These are phyloP conservation scores for Neofelis nebulosa DNA, from an alignment of 2,113 vertebrate genomes.

Conservation along the genomic window DNA sequence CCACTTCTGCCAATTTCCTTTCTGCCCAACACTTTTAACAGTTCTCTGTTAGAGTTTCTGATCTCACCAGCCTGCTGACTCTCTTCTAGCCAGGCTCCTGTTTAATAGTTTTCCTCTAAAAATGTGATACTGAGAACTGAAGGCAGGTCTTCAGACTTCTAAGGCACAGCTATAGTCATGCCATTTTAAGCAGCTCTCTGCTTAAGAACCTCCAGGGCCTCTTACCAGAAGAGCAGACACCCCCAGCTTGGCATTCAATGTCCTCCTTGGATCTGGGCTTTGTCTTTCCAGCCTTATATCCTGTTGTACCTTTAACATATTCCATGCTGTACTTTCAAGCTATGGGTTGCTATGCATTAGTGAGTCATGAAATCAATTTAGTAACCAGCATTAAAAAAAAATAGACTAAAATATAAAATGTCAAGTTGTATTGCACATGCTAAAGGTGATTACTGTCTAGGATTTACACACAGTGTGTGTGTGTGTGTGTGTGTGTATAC, in stretches of 20 bases:
- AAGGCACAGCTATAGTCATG: neutral
- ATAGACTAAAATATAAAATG: neutral
- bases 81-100: neutral
- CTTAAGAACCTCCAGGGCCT: neutral
- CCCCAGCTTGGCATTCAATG: neutral
- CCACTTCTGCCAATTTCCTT: neutral
- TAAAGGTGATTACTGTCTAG: neutral
- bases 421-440: neutral
- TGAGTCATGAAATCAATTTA: neutral
- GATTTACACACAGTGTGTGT: neutral
- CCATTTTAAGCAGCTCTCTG: neutral
- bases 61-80: neutral
- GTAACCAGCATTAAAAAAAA: neutral
- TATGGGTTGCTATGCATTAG: neutral
- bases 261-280: neutral
- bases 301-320: neutral
- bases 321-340: neutral
- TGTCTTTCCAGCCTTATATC: neutral
- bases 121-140: neutral
- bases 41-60: slow-evolving; percentile 3
- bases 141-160: neutral
- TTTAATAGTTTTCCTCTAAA: slow-evolving; percentile 23
- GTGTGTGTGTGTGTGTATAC: neutral
- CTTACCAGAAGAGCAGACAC: neutral
- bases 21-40: neutral